Percentiles rank a stretch among this genome's conserved stretches.
phyloP scores from a whole-genome alignment of 2,113 vertebrate species.

The Pan troglodytes region NHGRI_mPanTro3-v2.1_pri NC_072413.2:58248001-58248500 shows the following conservation, averaged over 20 bases:
- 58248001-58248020: background rate
- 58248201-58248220: background rate
- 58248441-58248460: constrained; percentile 60
- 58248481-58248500: constrained; percentile 50
- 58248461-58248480: background rate
- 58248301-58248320: constrained; percentile 13
- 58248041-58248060: background rate
- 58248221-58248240: constrained; percentile 11
- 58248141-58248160: background rate
- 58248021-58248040: background rate
- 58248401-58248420: constrained; percentile 51
- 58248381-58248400: constrained; percentile 53
- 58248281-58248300: constrained; percentile 10
- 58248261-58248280: background rate
- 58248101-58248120: background rate
- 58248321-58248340: constrained; percentile 21
- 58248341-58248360: constrained; percentile 37
- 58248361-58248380: background rate
- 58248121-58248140: background rate
- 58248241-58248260: background rate
- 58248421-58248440: constrained; percentile 43
- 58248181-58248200: background rate
- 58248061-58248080: background rate
- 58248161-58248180: constrained; percentile 22
- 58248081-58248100: background rate